phyloP scores from a whole-genome alignment of 1,140 invertebrate species.

The Magallana angulata region DNA sequence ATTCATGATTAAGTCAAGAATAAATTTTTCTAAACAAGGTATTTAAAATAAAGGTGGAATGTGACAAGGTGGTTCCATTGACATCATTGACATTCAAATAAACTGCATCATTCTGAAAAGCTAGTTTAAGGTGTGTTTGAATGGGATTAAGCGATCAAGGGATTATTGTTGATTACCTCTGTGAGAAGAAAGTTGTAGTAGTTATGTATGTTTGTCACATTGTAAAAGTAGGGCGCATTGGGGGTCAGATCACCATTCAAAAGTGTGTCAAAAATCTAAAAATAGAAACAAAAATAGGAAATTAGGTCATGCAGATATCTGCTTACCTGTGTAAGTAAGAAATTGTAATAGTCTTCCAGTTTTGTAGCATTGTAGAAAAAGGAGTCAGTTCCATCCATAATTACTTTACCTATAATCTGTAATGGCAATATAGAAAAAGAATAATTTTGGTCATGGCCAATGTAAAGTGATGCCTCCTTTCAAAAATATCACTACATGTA shows the following conservation, averaged over 20 bases:
- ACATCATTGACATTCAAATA: no score
- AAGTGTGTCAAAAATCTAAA: conserved; percentile 86
- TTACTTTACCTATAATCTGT: conserved; percentile 85
- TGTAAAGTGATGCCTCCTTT: no score
- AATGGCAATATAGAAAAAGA: conserved; percentile 72
- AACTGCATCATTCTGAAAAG: no score
- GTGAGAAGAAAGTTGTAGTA: conserved; percentile 90
- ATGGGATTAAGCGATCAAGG: not conserved
- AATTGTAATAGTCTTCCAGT: conserved; percentile 89
- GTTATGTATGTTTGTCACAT: conserved; percentile 88
- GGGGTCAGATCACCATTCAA: conserved; percentile 86
- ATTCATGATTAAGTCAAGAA: no score
- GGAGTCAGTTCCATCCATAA: conserved; percentile 85
- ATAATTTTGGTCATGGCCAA: not conserved
- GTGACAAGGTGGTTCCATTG: no score
- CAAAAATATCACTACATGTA: no score
- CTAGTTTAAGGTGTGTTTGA: no score
- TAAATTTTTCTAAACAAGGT: no score
- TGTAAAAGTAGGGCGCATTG: conserved; percentile 85
- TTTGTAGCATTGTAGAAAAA: conserved; percentile 89
- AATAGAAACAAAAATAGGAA: conserved; percentile 65
- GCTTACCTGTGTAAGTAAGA: conserved; percentile 81
- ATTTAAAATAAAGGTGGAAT: no score
- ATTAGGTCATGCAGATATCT: not conserved
- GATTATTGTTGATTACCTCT: conserved; percentile 66